These are phyloP conservation scores for Caloenas nicobarica DNA, from an alignment of 2,113 vertebrate genomes.

Conservation along the genomic window DNA sequence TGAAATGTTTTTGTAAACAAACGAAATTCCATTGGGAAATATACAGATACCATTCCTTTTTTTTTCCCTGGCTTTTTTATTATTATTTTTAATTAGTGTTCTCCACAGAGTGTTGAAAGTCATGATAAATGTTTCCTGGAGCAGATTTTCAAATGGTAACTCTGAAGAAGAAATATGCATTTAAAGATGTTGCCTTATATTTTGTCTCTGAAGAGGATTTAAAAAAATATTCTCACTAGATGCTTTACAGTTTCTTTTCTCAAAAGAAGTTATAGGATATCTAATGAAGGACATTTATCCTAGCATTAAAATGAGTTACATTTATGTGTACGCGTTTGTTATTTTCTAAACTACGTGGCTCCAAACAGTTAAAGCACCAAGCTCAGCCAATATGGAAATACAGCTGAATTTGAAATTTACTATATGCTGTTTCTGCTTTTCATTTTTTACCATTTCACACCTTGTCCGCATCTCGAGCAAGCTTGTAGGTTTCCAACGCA, in stretches of 20 bases:
- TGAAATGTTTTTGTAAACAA: constrained; percentile 46
- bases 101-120: constrained; percentile 54
- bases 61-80: background rate
- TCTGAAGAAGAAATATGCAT: constrained; percentile 42
- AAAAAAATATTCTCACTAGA: background rate
- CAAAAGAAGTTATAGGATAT: background rate
- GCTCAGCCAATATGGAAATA: constrained; percentile 84
- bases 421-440: constrained; percentile 79
- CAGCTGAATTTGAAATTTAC: constrained; percentile 88
- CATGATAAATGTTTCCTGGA: constrained; percentile 53
- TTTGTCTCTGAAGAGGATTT: constrained; percentile 13
- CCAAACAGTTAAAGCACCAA: constrained; percentile 78
- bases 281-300: constrained; percentile 31
- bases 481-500: constrained; percentile 91
- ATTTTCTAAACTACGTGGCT: constrained; percentile 14
- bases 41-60: background rate
- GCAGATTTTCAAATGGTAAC: constrained; percentile 24
- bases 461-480: constrained; percentile 88
- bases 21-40: constrained; percentile 58
- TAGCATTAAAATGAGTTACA: background rate
- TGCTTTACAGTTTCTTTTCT: background rate
- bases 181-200: constrained; percentile 25
- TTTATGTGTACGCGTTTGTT: background rate
- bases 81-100: constrained; percentile 62
- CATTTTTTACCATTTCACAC: constrained; percentile 88